Conservation (phyloP, 53 echinoderm and acorn worm species). For the Zoroaster sp. region DNA sequence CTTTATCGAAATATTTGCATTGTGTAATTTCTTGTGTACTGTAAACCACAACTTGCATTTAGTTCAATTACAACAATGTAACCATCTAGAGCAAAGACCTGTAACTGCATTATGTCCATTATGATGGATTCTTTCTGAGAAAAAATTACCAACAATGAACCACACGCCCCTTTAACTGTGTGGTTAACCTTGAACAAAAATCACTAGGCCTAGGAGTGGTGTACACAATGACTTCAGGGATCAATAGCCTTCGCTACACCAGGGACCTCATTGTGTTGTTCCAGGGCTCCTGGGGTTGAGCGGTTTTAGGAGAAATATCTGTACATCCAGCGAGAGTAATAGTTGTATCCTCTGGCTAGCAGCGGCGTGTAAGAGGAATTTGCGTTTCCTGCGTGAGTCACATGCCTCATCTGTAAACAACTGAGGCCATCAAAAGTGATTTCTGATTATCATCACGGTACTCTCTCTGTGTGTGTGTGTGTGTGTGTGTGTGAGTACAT, state of each 20-base stretch:
- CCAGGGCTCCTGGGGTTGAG: background rate
- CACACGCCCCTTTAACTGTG: background rate
- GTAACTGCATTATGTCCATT: no score
- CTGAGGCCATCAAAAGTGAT: conserved; percentile 12
- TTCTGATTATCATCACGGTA: background rate
- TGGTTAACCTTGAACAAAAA: background rate
- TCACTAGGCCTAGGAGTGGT: background rate
- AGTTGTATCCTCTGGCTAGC: background rate
- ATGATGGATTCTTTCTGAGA: background rate
- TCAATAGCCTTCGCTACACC: background rate
- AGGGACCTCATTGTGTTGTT: background rate
- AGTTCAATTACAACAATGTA: no score
- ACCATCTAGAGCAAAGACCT: no score
- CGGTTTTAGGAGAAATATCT: background rate
- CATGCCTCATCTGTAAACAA: background rate
- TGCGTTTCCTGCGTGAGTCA: conserved; percentile 40
- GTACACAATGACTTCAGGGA: background rate
- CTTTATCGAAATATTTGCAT: no score
- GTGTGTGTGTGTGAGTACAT: background rate
- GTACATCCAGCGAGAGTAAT: background rate
- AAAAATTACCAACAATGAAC: background rate
- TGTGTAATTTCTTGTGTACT: no score
- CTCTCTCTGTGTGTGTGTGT: no score
- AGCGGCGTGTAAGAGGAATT: background rate
- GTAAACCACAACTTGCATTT: no score